These are phyloP conservation scores for Takifugu flavidus DNA, from an alignment of 2,113 vertebrate species.

Conservation along the genomic window DNA sequence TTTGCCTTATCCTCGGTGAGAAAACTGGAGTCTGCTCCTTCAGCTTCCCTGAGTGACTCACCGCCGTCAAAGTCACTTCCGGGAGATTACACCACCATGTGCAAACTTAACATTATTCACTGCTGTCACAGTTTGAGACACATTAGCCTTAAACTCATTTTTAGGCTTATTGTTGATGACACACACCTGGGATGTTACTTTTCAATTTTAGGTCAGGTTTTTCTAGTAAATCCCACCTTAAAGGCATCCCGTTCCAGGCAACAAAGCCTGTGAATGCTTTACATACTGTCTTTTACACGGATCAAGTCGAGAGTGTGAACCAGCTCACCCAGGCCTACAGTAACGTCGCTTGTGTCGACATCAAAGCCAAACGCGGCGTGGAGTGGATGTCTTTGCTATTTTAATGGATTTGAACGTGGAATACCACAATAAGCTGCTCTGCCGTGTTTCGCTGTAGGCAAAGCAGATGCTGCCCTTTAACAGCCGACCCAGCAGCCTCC, in stretches of 20 bases:
- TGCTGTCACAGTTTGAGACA: not conserved
- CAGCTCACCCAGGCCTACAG: not conserved
- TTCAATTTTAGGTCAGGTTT: not conserved
- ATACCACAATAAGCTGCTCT: slow-evolving; percentile 2
- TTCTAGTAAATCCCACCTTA: slow-evolving; percentile 3
- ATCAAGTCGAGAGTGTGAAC: slow-evolving; percentile 13
- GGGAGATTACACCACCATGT: slow-evolving; percentile 5
- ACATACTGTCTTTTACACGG: slow-evolving; percentile 4
- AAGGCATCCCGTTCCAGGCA: slow-evolving; percentile 1
- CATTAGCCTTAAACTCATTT: not conserved
- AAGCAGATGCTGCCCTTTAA: slow-evolving; percentile 31
- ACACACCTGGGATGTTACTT: too few relatives aligned
- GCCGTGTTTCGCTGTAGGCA: slow-evolving; percentile 15
- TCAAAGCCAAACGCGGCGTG: slow-evolving; percentile 2
- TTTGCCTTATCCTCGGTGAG: slow-evolving; percentile 39
- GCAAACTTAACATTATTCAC: slow-evolving; percentile 28
- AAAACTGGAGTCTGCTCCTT: slow-evolving; percentile 27
- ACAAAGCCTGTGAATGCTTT: not conserved
- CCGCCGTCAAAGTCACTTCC: slow-evolving; percentile 23
- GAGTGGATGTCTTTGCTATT: not conserved
- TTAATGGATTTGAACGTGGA: slow-evolving; percentile 22
- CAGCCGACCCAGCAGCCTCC: slow-evolving; percentile 2
- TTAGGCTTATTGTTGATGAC: not conserved
- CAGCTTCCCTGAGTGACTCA: slow-evolving; percentile 49
- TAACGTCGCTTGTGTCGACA: slow-evolving; percentile 5